Percentiles rank a stretch among this genome's conserved stretches.
These are phyloP conservation scores for Apis cerana DNA, from an alignment of 1,140 invertebrate species.

Conservation along the genomic window DNA sequence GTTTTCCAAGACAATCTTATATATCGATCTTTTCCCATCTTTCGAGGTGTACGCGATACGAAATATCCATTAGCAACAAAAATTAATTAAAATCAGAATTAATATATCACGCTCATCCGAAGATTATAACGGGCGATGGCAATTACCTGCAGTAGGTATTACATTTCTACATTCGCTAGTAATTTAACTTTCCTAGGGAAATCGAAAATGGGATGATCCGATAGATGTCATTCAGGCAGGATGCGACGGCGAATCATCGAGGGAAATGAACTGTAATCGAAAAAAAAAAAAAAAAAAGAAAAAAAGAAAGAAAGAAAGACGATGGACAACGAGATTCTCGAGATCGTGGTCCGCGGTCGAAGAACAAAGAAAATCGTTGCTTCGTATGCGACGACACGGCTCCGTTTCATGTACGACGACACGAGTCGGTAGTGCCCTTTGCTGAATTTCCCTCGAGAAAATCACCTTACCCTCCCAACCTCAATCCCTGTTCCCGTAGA, in stretches of 20 bases:
- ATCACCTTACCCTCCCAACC: slow-evolving; percentile 63
- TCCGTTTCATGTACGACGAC: slow-evolving; percentile 1
- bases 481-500: slow-evolving; percentile 62
- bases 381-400: slow-evolving; percentile 45
- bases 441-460: slow-evolving; percentile 68
- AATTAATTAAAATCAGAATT: too few relatives aligned
- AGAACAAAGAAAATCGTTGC: slow-evolving; percentile 37
- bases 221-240: background rate
- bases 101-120: too few relatives aligned
- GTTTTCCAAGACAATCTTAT: too few relatives aligned
- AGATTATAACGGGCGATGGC: too few relatives aligned
- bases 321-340: background rate
- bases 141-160: too few relatives aligned
- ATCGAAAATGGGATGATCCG: background rate
- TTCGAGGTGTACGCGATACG: too few relatives aligned
- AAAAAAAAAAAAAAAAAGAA: too few relatives aligned
- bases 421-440: slow-evolving; percentile 56
- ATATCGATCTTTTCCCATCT: too few relatives aligned
- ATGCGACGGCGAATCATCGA: slow-evolving; percentile 42
- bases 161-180: background rate
- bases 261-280: slow-evolving; percentile 59
- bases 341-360: background rate
- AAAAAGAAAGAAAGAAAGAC: background rate
- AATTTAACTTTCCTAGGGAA: background rate
- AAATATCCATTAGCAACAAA: background rate